Evolutionary conservation across 2,888 invertebrate species (phyloP).

Genomic region (Eupithecia subfuscata): DNA sequence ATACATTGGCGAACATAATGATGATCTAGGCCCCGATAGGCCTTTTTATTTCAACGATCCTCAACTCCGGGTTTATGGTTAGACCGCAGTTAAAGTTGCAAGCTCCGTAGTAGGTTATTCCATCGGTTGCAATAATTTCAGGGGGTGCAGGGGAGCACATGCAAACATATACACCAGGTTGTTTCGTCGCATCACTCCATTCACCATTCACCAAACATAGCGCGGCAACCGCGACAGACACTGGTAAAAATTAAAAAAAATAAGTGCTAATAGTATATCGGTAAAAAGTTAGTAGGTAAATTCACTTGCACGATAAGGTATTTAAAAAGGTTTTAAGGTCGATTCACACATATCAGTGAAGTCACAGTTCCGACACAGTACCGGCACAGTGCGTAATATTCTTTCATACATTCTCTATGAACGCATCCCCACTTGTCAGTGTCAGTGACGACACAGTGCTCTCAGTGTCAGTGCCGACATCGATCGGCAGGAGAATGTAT

Average conservation of each 20-base stretch:
- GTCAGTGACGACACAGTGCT: too few species aligned
- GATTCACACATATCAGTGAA: too few species aligned
- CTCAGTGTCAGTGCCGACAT: too few species aligned
- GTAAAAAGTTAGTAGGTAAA: neutral
- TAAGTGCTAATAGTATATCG: neutral
- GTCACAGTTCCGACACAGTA: too few species aligned
- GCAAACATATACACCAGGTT: accelerated
- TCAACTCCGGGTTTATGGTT: neutral
- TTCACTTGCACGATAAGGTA: too few species aligned
- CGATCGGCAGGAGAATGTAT: too few species aligned
- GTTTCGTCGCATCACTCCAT: neutral
- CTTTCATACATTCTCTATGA: too few species aligned
- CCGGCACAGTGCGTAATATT: too few species aligned
- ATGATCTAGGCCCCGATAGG: neutral
- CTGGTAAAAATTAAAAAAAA: neutral
- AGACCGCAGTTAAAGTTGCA: neutral
- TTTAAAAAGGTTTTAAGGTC: too few species aligned
- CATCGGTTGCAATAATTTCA: neutral
- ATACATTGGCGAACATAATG: neutral
- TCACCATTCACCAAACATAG: neutral
- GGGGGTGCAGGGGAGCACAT: neutral
- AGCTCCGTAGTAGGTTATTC: neutral
- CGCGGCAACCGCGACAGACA: neutral
- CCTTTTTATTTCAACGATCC: neutral
- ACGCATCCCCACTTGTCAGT: too few species aligned